Conservation (phyloP, 2,797 vertebrate genomes). For the Nyctibius grandis region DNA sequence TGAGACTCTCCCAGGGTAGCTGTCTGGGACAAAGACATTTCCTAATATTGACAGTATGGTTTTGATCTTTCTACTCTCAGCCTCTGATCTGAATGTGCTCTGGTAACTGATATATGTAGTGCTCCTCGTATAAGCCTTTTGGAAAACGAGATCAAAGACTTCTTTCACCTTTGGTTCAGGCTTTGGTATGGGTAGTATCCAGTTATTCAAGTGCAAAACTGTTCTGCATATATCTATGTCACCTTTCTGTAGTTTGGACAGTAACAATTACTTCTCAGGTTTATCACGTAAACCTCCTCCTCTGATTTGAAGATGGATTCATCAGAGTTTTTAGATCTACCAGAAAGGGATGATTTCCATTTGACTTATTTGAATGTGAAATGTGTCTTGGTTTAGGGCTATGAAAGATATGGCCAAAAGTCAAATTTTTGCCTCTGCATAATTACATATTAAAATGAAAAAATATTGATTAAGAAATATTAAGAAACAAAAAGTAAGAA, state of each 20-base stretch:
- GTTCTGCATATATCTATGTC: background rate
- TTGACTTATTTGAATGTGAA: background rate
- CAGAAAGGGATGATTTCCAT: background rate
- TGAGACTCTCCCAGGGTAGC: background rate
- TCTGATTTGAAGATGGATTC: background rate
- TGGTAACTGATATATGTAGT: background rate
- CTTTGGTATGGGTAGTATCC: background rate
- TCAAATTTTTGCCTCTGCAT: background rate
- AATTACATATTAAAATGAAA: background rate
- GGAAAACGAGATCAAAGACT: background rate
- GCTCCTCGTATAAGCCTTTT: background rate
- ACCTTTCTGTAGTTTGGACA: background rate
- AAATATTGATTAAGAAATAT: background rate
- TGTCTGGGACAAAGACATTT: background rate
- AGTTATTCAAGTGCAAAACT: background rate
- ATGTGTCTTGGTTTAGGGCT: background rate
- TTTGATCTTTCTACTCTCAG: background rate
- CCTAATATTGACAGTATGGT: background rate
- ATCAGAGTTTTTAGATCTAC: background rate
- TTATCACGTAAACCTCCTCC: background rate
- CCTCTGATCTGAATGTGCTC: background rate
- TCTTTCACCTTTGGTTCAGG: background rate
- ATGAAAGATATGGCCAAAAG: background rate
- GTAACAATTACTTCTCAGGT: background rate
- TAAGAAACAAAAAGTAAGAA: background rate